phyloP scores from a whole-genome alignment of 2,888 invertebrate species.

The Chaitophorus viminalis region DNA sequence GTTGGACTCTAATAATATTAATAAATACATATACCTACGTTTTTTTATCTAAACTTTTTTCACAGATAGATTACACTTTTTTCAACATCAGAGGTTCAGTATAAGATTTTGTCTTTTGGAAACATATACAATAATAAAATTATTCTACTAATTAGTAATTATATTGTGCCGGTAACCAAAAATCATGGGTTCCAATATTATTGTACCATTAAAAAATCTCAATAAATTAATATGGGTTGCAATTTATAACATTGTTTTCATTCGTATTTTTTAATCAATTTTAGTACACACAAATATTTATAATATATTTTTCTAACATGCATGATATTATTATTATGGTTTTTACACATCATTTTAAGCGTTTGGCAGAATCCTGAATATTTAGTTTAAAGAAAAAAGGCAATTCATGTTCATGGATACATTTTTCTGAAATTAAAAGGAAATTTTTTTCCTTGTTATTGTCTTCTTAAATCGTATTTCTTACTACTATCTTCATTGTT shows the following conservation, averaged over 20 bases:
- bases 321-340: neutral
- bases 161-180: neutral
- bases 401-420: neutral
- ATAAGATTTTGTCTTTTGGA: neutral
- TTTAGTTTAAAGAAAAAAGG: neutral
- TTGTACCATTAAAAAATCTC: constrained; percentile 6
- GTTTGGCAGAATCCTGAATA: neutral
- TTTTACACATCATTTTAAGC: neutral
- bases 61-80: too few relatives aligned
- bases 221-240: constrained; percentile 4
- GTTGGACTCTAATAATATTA: too few relatives aligned
- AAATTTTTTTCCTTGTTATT: neutral
- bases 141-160: neutral
- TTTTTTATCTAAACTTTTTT: too few relatives aligned
- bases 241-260: neutral
- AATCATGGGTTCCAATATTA: neutral
- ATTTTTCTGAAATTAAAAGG: neutral
- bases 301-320: neutral
- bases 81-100: neutral
- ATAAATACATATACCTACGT: too few relatives aligned
- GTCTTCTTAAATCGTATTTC: neutral
- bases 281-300: neutral
- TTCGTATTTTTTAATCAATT: neutral
- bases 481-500: neutral
- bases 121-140: neutral